phyloP scores from a whole-genome alignment of 2,113 vertebrate species.

The Oncorhynchus nerka region DNA sequence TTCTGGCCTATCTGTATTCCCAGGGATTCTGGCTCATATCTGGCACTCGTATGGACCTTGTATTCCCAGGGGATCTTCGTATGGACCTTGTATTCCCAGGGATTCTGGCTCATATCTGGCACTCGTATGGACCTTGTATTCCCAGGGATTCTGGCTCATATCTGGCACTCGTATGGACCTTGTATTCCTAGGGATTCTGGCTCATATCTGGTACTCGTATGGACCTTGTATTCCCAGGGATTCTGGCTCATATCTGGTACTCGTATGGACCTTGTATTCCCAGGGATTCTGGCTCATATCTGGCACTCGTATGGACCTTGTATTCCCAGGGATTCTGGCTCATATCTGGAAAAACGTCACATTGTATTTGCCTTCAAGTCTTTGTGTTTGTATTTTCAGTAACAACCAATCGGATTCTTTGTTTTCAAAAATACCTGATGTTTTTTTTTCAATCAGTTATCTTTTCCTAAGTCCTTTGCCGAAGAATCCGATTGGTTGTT shows the following conservation, averaged over 20 bases:
- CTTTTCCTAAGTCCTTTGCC: slow-evolving; percentile 36
- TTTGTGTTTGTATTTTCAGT: too few species aligned
- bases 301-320: slow-evolving; percentile 38
- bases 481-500: slow-evolving; percentile 20
- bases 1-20: too few species aligned
- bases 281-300: slow-evolving; percentile 40
- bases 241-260: slow-evolving; percentile 15
- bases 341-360: slow-evolving; percentile 24
- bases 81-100: too few species aligned
- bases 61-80: too few species aligned
- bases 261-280: slow-evolving; percentile 42
- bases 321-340: slow-evolving; percentile 50
- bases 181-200: slow-evolving; percentile 50
- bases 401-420: too few species aligned
- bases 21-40: too few species aligned
- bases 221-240: too few species aligned
- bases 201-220: slow-evolving; percentile 30
- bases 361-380: background rate
- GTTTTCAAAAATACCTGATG: slow-evolving; percentile 42
- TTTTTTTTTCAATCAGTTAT: slow-evolving; percentile 35
- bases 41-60: too few species aligned
- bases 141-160: slow-evolving; percentile 42
- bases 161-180: slow-evolving; percentile 33
- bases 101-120: slow-evolving; percentile 5
- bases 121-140: slow-evolving; percentile 41